Evolutionary conservation across 2,888 invertebrate species (phyloP).

Genomic region (Geotrupes spiniger): DNA sequence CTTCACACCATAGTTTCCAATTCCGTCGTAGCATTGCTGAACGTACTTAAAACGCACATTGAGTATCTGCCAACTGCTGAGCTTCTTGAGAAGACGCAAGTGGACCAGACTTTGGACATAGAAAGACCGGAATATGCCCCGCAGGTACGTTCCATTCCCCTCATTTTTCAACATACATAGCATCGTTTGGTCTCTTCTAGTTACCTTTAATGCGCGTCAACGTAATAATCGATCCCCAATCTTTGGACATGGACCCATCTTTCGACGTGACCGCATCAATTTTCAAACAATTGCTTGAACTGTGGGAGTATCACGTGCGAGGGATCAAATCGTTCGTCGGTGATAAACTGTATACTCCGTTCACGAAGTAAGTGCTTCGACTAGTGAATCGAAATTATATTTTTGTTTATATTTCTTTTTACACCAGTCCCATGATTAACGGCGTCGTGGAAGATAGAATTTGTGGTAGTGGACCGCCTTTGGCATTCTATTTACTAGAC

Average conservation of each 20-base stretch:
- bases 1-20: conserved; percentile 63
- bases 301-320: conserved; percentile 67
- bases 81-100: conserved; percentile 44
- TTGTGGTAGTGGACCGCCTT: conserved; percentile 69
- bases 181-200: too few species aligned
- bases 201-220: conserved; percentile 63
- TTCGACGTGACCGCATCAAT: conserved; percentile 58
- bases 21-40: conserved; percentile 60
- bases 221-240: conserved; percentile 48
- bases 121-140: conserved; percentile 49
- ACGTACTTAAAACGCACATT: conserved; percentile 56
- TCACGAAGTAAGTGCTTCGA: conserved; percentile 61
- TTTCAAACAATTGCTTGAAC: conserved; percentile 59
- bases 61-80: conserved; percentile 53
- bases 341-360: conserved; percentile 67
- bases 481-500: conserved; percentile 66
- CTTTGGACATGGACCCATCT: conserved; percentile 59
- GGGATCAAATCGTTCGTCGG: conserved; percentile 70
- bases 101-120: conserved; percentile 55
- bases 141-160: too few species aligned
- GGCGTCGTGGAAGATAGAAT: conserved; percentile 76
- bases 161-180: too few species aligned
- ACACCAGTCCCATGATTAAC: conserved; percentile 72
- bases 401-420: conserved; percentile 4
- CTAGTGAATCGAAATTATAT: conserved; percentile 8